These are phyloP conservation scores for Eristalinus sepulchralis DNA, from an alignment of 2,888 invertebrate species.

Conservation along the genomic window DNA sequence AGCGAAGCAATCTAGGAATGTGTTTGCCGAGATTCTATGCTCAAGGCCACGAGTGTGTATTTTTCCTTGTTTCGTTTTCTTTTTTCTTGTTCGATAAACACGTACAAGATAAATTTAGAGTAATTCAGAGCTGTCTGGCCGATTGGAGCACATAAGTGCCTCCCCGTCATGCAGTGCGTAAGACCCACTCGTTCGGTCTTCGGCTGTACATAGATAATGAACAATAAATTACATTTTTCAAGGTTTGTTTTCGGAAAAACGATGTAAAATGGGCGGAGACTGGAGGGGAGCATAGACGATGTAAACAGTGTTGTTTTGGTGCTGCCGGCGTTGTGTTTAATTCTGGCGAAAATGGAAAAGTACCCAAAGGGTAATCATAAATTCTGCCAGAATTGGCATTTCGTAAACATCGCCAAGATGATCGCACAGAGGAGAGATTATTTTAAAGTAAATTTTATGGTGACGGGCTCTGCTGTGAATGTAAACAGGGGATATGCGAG, in stretches of 20 bases:
- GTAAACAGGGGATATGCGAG: neutral
- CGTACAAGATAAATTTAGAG: neutral
- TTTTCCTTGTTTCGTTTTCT: neutral
- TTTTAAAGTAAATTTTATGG: neutral
- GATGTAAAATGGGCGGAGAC: neutral
- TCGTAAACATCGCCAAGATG: neutral
- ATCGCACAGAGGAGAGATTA: neutral
- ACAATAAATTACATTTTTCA: slow-evolving; percentile 5
- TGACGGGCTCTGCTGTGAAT: too few species aligned
- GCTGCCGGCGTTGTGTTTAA: neutral
- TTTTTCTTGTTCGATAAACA: neutral
- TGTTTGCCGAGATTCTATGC: neutral
- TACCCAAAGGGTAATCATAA: neutral
- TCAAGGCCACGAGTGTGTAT: slow-evolving; percentile 2
- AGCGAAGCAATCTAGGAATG: neutral
- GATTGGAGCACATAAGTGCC: neutral
- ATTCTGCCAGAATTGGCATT: neutral
- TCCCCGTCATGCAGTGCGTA: neutral
- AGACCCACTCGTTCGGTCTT: neutral
- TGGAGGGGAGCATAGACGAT: neutral
- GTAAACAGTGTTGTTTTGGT: neutral
- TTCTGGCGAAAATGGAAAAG: neutral
- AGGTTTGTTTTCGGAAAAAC: slow-evolving; percentile 22
- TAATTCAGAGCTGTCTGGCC: neutral
- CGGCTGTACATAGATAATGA: neutral